Percentiles rank a stretch among this genome's conserved stretches.
These are phyloP conservation scores for Callithrix jacchus DNA, from an alignment of 2,113 vertebrate genomes.

Conservation along the genomic window DNA sequence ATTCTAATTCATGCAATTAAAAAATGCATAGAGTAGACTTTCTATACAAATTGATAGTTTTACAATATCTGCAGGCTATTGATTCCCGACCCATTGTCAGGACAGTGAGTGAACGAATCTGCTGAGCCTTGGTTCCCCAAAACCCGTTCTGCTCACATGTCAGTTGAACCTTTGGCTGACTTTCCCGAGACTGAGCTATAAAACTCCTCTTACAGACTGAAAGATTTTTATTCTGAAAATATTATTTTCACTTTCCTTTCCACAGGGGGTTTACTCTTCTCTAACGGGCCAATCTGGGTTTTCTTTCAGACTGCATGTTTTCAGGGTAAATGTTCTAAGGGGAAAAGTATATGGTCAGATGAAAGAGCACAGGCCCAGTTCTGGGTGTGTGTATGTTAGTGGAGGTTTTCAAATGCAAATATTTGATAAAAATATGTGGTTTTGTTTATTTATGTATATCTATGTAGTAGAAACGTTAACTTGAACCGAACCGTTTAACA, in stretches of 20 bases:
- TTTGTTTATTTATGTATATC: constrained; percentile 70
- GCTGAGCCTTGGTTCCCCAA: not conserved
- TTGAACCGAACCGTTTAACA: constrained; percentile 74
- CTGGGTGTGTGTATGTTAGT: constrained; percentile 20
- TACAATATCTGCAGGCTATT: not conserved
- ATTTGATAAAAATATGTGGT: constrained; percentile 66
- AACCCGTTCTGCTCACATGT: not conserved
- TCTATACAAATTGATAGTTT: not conserved
- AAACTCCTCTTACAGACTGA: constrained; percentile 18
- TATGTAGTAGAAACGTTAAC: constrained; percentile 74
- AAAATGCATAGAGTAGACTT: not conserved
- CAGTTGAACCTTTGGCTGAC: not conserved
- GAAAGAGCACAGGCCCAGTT: constrained; percentile 40
- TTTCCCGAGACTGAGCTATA: not conserved
- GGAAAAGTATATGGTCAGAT: not conserved
- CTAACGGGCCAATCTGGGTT: not conserved
- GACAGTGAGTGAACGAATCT: not conserved
- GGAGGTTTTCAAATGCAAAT: constrained; percentile 69
- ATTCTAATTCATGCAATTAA: not conserved
- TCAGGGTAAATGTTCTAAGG: not conserved
- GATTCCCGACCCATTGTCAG: not conserved
- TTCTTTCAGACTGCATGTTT: constrained; percentile 12
- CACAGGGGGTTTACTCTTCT: not conserved
- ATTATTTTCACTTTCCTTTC: constrained; percentile 55
- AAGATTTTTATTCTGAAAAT: constrained; percentile 57